Conservation (phyloP, 2,113 vertebrate species). For the Anolis sagrei region DNA sequence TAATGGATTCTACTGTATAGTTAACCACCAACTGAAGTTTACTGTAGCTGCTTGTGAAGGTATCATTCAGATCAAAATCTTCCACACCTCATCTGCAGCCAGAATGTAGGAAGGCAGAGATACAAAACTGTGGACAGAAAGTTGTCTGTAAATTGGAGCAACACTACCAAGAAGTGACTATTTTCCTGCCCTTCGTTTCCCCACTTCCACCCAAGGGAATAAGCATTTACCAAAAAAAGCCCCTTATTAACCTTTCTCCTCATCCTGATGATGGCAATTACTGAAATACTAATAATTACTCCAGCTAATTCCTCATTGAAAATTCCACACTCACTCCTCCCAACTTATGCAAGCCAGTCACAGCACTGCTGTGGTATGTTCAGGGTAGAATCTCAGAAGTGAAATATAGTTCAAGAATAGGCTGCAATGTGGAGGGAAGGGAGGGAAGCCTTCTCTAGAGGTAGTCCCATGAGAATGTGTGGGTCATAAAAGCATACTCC, state of each 20-base stretch:
- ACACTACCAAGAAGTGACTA: constrained; percentile 32
- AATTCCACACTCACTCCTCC: constrained; percentile 53
- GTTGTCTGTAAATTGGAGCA: constrained; percentile 59
- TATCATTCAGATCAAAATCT: not conserved
- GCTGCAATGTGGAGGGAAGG: not conserved
- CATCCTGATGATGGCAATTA: constrained; percentile 73
- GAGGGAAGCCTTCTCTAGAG: not conserved
- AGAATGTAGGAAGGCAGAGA: not conserved
- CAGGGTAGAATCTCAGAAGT: rapidly evolving
- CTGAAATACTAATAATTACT: constrained; percentile 74
- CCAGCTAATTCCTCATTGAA: constrained; percentile 69
- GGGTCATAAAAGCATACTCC: not conserved
- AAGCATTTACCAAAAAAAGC: constrained; percentile 66
- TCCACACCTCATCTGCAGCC: not conserved
- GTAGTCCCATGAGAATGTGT: not conserved
- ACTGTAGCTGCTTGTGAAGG: not conserved
- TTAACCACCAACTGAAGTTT: not conserved
- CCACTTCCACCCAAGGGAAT: constrained; percentile 56
- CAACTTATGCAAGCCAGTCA: constrained; percentile 8
- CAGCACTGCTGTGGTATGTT: not conserved
- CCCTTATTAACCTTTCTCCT: constrained; percentile 72
- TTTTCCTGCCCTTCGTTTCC: constrained; percentile 56
- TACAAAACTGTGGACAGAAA: constrained; percentile 27
- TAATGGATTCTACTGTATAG: not conserved
- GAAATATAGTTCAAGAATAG: not conserved